Conservation (phyloP, 1,140 invertebrate species). For the Ectropis grisescens region DNA sequence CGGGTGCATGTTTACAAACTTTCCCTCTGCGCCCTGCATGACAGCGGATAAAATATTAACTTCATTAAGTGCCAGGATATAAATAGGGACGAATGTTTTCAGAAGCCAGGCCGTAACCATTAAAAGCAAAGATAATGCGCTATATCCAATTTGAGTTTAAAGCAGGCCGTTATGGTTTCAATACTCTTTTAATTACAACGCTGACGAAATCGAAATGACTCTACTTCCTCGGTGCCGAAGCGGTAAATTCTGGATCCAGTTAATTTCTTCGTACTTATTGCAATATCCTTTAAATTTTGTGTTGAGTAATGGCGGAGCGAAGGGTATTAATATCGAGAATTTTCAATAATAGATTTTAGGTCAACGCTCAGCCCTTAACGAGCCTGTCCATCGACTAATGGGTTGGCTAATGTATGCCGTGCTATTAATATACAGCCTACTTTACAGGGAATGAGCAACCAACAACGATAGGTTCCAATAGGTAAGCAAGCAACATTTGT, state of each 20-base stretch:
- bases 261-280: no score
- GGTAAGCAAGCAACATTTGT: background rate
- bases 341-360: constrained; percentile 35
- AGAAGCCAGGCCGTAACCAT: no score
- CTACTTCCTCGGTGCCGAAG: no score
- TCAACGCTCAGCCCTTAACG: constrained; percentile 35
- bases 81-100: constrained; percentile 1
- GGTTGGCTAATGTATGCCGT: constrained; percentile 35
- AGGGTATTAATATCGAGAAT: no score
- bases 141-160: no score
- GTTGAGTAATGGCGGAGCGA: no score
- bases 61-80: background rate
- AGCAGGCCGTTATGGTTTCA: no score
- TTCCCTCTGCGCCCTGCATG: constrained; percentile 5
- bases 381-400: constrained; percentile 33
- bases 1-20: constrained; percentile 25
- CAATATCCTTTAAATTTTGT: no score
- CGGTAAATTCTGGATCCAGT: no score
- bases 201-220: no score
- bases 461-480: constrained; percentile 20
- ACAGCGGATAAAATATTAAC: constrained; percentile 4
- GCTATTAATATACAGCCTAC: constrained; percentile 36
- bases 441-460: constrained; percentile 22
- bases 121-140: no score
- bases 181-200: no score